Percentiles rank a stretch among this genome's conserved stretches.
Evolutionary conservation across 2,888 invertebrate genomes (phyloP).

Genomic region (Mythimna vitellina): DNA sequence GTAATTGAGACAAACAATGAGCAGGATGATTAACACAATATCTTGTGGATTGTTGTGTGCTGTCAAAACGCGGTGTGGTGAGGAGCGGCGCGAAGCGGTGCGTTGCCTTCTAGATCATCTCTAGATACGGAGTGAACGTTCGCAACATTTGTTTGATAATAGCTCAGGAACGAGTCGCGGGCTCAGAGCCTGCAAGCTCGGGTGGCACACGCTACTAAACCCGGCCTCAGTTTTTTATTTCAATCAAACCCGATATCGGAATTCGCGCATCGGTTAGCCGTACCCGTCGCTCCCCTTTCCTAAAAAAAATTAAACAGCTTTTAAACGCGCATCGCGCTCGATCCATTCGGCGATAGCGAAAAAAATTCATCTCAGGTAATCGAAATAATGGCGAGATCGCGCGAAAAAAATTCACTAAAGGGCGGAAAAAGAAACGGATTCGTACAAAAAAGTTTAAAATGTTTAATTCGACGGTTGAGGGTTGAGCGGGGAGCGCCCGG

Average conservation of each 20-base stretch:
- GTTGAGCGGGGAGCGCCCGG: slow-evolving; percentile 65
- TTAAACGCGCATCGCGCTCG: slow-evolving; percentile 86
- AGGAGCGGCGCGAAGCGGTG: slow-evolving; percentile 13
- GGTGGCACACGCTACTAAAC: slow-evolving; percentile 66
- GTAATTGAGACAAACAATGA: slow-evolving; percentile 52
- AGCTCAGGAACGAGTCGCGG: slow-evolving; percentile 63
- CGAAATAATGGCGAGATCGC: slow-evolving; percentile 87
- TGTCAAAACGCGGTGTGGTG: slow-evolving; percentile 11
- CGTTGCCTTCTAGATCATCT: slow-evolving; percentile 35
- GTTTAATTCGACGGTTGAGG: slow-evolving; percentile 84
- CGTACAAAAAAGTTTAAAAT: slow-evolving; percentile 85
- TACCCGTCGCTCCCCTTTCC: slow-evolving; percentile 87
- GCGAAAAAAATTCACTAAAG: slow-evolving; percentile 90
- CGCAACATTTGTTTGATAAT: slow-evolving; percentile 60
- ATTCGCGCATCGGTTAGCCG: slow-evolving; percentile 88
- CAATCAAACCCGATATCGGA: slow-evolving; percentile 85
- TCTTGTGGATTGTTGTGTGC: slow-evolving; percentile 18
- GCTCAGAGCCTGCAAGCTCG: slow-evolving; percentile 24
- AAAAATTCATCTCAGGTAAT: slow-evolving; percentile 90
- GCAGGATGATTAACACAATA: slow-evolving; percentile 51
- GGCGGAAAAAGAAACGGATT: slow-evolving; percentile 90
- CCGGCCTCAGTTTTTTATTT: slow-evolving; percentile 72
- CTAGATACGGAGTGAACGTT: slow-evolving; percentile 39
- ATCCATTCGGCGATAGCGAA: slow-evolving; percentile 80
- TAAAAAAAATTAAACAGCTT: slow-evolving; percentile 90